phyloP scores from a whole-genome alignment of 2,797 vertebrate species.

The Propithecus perrieri region DNA sequence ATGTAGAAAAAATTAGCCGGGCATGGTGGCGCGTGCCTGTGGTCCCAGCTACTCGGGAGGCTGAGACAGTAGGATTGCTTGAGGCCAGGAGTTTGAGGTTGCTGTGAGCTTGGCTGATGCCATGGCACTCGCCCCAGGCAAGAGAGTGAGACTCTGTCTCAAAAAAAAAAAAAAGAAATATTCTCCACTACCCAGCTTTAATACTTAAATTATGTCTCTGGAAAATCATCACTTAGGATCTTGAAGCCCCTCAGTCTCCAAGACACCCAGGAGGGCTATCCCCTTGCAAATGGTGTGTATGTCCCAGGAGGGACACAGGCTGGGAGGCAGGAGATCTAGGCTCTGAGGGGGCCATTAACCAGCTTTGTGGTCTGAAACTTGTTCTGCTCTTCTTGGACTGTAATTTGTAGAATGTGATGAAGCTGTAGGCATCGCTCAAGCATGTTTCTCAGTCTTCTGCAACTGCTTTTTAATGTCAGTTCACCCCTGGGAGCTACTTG shows the following conservation, averaged over 20 bases:
- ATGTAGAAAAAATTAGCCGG: too few species aligned
- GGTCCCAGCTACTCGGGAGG: background rate
- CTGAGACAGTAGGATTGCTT: too few species aligned
- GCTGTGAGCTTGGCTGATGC: too few species aligned
- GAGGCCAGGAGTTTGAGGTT: too few species aligned
- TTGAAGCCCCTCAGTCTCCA: background rate
- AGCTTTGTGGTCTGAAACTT: background rate
- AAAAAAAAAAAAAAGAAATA: background rate
- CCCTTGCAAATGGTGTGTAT: background rate
- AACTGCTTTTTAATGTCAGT: background rate
- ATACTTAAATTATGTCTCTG: background rate
- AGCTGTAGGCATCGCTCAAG: background rate
- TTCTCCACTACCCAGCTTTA: background rate
- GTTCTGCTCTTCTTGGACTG: background rate
- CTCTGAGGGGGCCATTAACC: background rate
- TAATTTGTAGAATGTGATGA: background rate
- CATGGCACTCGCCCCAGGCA: too few species aligned
- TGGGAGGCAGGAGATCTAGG: background rate
- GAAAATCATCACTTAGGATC: background rate
- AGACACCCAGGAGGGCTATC: background rate
- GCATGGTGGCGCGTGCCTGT: too few species aligned
- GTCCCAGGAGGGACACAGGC: background rate
- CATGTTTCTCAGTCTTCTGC: background rate
- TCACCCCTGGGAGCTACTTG: background rate
- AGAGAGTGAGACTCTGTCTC: too few species aligned